These are phyloP conservation scores for Odontomachus brunneus DNA, from an alignment of 1,140 invertebrate species.

Conservation along the genomic window DNA sequence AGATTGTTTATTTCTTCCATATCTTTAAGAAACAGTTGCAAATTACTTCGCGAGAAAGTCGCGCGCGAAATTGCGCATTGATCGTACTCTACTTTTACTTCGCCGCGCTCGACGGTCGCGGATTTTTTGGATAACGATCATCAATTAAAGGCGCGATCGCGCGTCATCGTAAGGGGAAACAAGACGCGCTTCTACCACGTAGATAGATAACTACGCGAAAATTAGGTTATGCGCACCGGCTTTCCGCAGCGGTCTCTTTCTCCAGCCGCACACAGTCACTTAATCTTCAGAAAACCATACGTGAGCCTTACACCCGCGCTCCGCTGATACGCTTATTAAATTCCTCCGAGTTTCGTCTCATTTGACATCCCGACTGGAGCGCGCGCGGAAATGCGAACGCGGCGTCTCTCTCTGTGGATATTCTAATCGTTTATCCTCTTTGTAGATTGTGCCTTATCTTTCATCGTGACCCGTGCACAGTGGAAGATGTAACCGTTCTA, in stretches of 20 bases:
- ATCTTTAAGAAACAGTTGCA: too few relatives aligned
- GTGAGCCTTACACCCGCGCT: not conserved
- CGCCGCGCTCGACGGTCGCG: too few relatives aligned
- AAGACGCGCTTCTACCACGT: not conserved
- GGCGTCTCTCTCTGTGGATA: not conserved
- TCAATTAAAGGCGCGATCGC: constrained; percentile 15
- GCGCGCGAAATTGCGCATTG: too few relatives aligned
- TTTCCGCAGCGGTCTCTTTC: not conserved
- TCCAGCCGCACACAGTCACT: not conserved
- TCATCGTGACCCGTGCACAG: not conserved
- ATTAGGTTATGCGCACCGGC: not conserved
- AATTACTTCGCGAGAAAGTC: too few relatives aligned
- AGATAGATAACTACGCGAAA: constrained; percentile 14
- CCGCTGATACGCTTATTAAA: constrained; percentile 74
- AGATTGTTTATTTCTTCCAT: too few relatives aligned
- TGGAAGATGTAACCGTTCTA: constrained; percentile 29
- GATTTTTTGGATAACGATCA: constrained; percentile 2
- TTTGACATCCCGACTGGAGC: constrained; percentile 42
- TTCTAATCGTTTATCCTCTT: not conserved
- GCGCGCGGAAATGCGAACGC: not conserved
- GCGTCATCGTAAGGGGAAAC: not conserved
- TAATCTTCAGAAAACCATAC: constrained; percentile 13
- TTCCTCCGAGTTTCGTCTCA: constrained; percentile 74
- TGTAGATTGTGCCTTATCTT: constrained; percentile 13
- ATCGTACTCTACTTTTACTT: too few relatives aligned